phyloP scores from a whole-genome alignment of 2,888 invertebrate genomes.

The Chalcis sispes region DNA sequence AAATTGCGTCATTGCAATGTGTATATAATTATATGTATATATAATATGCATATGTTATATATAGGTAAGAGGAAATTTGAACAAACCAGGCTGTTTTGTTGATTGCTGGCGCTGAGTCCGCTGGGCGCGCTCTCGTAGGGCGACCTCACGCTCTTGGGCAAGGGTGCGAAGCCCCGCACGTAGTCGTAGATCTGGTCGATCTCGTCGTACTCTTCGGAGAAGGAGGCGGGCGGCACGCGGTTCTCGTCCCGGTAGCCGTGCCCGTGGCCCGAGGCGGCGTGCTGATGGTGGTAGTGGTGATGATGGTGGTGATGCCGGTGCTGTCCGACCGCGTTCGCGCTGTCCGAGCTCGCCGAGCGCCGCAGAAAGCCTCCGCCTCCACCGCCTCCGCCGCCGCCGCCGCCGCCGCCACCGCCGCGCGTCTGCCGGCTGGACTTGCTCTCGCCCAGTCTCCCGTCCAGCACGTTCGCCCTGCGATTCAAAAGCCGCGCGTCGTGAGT shows the following conservation, averaged over 20 bases:
- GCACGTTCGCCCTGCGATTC: slow-evolving; percentile 81
- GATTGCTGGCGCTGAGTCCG: slow-evolving; percentile 56
- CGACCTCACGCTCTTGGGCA: slow-evolving; percentile 87
- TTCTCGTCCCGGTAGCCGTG: slow-evolving; percentile 81
- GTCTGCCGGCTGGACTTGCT: slow-evolving; percentile 70
- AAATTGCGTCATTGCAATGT: too few relatives aligned
- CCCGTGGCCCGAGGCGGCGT: slow-evolving; percentile 77
- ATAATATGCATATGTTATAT: too few relatives aligned
- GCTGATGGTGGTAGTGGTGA: slow-evolving; percentile 77
- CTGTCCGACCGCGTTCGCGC: slow-evolving; percentile 76
- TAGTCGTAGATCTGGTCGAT: slow-evolving; percentile 98
- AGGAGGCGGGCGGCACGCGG: slow-evolving; percentile 76
- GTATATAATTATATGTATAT: too few relatives aligned
- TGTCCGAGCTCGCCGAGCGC: slow-evolving; percentile 86
- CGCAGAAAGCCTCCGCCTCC: slow-evolving; percentile 81
- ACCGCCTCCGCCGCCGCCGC: slow-evolving; percentile 69
- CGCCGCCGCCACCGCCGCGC: slow-evolving; percentile 60
- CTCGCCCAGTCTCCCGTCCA: slow-evolving; percentile 89
- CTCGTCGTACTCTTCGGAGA: slow-evolving; percentile 92
- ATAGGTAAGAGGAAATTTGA: not conserved
- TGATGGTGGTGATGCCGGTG: slow-evolving; percentile 78
- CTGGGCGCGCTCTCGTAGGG: slow-evolving; percentile 77
- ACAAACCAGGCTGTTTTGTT: slow-evolving; percentile 62
- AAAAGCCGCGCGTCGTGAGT: too few relatives aligned
- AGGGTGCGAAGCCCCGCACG: slow-evolving; percentile 93